phyloP scores from a whole-genome alignment of 2,888 invertebrate genomes.

The Leuctra nigra region DNA sequence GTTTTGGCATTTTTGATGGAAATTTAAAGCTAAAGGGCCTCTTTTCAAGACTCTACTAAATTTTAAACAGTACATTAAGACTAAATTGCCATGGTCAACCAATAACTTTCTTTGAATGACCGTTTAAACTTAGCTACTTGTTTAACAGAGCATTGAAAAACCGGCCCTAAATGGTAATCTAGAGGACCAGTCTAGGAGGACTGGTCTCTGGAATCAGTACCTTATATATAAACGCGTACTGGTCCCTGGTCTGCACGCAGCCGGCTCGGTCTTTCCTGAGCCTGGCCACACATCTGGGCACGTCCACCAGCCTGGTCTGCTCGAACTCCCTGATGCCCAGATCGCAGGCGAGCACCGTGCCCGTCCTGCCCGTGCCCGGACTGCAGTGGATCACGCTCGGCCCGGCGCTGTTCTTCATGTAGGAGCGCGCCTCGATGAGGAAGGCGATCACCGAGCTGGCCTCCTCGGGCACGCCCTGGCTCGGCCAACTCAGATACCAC shows the following conservation, averaged over 20 bases:
- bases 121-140: no score
- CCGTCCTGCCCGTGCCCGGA: constrained; percentile 83
- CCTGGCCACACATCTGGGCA: constrained; percentile 77
- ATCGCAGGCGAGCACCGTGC: constrained; percentile 80
- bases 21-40: no score
- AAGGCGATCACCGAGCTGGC: constrained; percentile 80
- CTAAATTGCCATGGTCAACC: no score
- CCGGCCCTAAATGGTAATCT: no score
- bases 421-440: constrained; percentile 71
- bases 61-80: no score
- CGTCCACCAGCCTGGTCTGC: constrained; percentile 70
- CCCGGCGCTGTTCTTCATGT: constrained; percentile 48
- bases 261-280: constrained; percentile 84
- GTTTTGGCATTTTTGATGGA: no score
- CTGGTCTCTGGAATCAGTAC: no score
- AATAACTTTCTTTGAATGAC: no score
- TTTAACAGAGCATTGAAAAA: no score
- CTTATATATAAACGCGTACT: constrained; percentile 89
- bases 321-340: constrained; percentile 81
- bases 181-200: no score
- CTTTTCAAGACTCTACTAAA: no score
- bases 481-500: constrained; percentile 90
- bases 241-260: constrained; percentile 83
- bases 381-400: constrained; percentile 81
- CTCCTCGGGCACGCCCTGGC: constrained; percentile 78